Evolutionary conservation across 2,797 vertebrate genomes (phyloP), one percentile per base, ranked within the genome.

Genomic region (Masticophis lateralis): DNA sequence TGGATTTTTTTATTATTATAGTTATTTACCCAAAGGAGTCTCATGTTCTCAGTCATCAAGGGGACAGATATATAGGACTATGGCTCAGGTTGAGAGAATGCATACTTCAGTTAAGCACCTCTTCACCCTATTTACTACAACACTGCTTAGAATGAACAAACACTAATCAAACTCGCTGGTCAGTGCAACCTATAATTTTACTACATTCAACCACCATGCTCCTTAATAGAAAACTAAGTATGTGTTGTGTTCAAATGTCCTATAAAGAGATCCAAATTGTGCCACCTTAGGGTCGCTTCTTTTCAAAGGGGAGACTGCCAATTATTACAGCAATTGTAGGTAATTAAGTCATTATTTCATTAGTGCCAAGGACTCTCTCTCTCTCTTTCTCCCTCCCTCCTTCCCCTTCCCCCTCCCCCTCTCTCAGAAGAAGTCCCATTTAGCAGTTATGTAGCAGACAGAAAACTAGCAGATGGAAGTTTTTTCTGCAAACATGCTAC

Each of bases 321-420:
- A 69, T 90, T 87, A 90, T 69, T 27, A 37, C 51, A 87, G 74
- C 57, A 92, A 90, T 90, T 69, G 25, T 20, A 87, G 79, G 56
- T 66, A 69, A 93, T 90, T 90, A 90, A 87, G 47, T 92, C 53
- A 61, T 57, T 37, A 59, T 90, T 93, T 69, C 89, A 69, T 59
- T 25, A 90, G 88, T 20, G 22, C 20, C 43, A 60, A 8, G 28
- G 25, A 59, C 59, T 25, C 69, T 7, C 27, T 14, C 83, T 8
- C 37, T 47, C 2, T 2, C 10, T 27, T 11, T 56, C 14, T 57
- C n/a, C 13, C 57, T 61, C 27, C 4, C 6, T 43, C 22, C 1
- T 9, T 5, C n/a, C 2, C n/a, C 86, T 2, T 2, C 37, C 1
- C 28, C 69, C 51, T 53, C 51, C 51, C 51, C 9, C 47, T 51